phyloP scores from a whole-genome alignment of 1,140 invertebrate genomes.

The Drosophila kohkoa region DNA sequence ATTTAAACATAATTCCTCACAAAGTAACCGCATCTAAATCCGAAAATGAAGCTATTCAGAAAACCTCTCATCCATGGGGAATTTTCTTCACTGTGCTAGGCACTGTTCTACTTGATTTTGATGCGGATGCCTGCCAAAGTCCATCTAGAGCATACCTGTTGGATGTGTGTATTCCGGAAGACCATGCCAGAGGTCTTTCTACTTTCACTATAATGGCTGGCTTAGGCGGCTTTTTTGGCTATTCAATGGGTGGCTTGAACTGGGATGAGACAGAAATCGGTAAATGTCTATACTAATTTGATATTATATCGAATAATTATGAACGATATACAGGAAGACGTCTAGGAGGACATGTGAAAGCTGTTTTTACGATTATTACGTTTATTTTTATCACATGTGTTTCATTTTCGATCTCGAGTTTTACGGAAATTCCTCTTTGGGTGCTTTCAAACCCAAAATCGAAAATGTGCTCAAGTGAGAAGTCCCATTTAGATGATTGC shows the following conservation, averaged over 20 bases:
- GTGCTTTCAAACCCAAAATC: slow-evolving; percentile 75
- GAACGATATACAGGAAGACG: slow-evolving; percentile 79
- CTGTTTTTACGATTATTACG: slow-evolving; percentile 95
- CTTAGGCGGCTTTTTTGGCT: slow-evolving; percentile 96
- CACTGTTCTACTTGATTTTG: slow-evolving; percentile 97
- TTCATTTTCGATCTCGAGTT: slow-evolving; percentile 92
- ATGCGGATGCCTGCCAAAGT: slow-evolving; percentile 98
- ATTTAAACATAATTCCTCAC: slow-evolving; percentile 80
- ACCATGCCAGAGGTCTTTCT: slow-evolving; percentile 96
- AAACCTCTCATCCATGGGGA: slow-evolving; percentile 91
- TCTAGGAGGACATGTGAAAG: slow-evolving; percentile 94
- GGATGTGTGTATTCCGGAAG: slow-evolving; percentile 96
- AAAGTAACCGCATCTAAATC: slow-evolving; percentile 81
- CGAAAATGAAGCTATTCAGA: slow-evolving; percentile 34
- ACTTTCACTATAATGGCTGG: slow-evolving; percentile 99
- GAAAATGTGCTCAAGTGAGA: slow-evolving; percentile 30
- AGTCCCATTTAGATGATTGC: slow-evolving; percentile 22
- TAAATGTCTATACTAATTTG: slow-evolving; percentile 62
- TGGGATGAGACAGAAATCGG: slow-evolving; percentile 95
- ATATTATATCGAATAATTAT: not conserved
- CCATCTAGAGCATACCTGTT: slow-evolving; percentile 96
- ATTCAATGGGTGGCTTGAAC: slow-evolving; percentile 96
- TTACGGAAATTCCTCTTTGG: slow-evolving; percentile 93
- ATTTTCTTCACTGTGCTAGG: slow-evolving; percentile 97
- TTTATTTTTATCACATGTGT: slow-evolving; percentile 94